phyloP scores from a whole-genome alignment of 2,888 invertebrate genomes.

The Cataglyphis cursor region DNA sequence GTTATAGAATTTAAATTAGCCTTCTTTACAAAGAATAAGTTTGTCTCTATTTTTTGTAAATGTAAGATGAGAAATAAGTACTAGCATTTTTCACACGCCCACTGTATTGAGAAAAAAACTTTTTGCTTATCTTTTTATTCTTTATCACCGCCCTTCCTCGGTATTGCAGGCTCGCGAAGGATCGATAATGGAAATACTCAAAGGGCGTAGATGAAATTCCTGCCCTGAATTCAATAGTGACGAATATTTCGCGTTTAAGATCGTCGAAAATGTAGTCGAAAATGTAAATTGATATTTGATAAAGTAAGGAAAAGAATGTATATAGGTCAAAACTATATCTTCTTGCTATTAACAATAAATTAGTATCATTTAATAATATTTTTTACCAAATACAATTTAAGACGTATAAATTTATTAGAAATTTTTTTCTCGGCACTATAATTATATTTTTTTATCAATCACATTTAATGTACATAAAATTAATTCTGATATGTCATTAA shows the following conservation, averaged over 20 bases:
- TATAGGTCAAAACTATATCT: not conserved
- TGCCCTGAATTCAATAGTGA: constrained; percentile 48
- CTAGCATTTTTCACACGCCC: constrained; percentile 21
- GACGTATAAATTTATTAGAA: not conserved
- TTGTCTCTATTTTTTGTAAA: constrained; percentile 12
- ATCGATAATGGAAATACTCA: constrained; percentile 57
- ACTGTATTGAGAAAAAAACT: constrained; percentile 18
- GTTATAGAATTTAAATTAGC: not conserved
- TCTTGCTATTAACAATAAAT: constrained; percentile 4
- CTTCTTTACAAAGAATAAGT: not conserved
- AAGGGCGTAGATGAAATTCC: constrained; percentile 51
- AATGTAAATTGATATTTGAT: constrained; percentile 44
- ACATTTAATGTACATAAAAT: constrained; percentile 12
- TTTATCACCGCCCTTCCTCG: constrained; percentile 8
- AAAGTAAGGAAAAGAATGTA: constrained; percentile 27
- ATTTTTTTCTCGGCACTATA: not conserved
- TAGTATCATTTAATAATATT: constrained; percentile 8
- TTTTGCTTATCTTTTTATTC: constrained; percentile 6
- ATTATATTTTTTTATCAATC: not conserved
- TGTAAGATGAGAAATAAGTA: not conserved
- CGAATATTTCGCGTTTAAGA: constrained; percentile 46
- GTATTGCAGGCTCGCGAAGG: constrained; percentile 36
- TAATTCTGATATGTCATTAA: not conserved
- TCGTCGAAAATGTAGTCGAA: constrained; percentile 44
- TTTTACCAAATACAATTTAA: not conserved